Base-by-base conservation (phyloP, 2,113 vertebrate species). In the Pluvialis apricaria region DNA sequence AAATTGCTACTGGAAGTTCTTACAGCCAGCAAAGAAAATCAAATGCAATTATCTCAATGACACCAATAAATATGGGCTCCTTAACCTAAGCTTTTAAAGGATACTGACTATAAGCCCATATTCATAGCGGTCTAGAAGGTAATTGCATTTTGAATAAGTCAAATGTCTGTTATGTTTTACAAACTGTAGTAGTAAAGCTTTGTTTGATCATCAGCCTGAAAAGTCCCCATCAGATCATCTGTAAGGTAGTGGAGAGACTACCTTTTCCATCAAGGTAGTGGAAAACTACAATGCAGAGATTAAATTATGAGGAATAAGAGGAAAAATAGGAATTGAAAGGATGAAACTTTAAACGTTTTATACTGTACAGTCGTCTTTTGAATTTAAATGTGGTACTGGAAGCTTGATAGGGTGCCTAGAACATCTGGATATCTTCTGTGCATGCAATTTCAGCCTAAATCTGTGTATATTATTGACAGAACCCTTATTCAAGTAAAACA, bases 11-110 rank as follows among this genome's bases (percentile, higher is more conserved):
- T 93, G 61, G 61, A 96, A 96, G 26, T 90, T 80, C 71, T 96
- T 96, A n/a, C 13, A 92, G 38, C 68, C 32, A 64, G 89, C 55
- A 91, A 94, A 76, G 69, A 92, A 92, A 93, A 93, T 84, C 36
- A 95, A 73, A 96, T 88, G 18, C 66, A 87, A 14, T 97, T 94
- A 97, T 94, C 65, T 90, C 88, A 94, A 36, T 89, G 83, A 38
- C 73, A 69, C 86, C 68, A 81, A 90, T 78, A 95, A 96, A 96
- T 94, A 81, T 6, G 44, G 22, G 19, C 55, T 91, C 25, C 66
- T 97, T 90, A 90, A 94, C 62, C 72, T 92, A 29, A 86, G 22
- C 61, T 96, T 96, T 92, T 65, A 90, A 92, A 85, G 69, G 38
- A 52, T 82, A 93, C 72, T 4, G 5, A 36, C 38, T 70, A 72